Conservation (phyloP, 2,797 vertebrate species). For the Ambastaia sidthimunki region DNA sequence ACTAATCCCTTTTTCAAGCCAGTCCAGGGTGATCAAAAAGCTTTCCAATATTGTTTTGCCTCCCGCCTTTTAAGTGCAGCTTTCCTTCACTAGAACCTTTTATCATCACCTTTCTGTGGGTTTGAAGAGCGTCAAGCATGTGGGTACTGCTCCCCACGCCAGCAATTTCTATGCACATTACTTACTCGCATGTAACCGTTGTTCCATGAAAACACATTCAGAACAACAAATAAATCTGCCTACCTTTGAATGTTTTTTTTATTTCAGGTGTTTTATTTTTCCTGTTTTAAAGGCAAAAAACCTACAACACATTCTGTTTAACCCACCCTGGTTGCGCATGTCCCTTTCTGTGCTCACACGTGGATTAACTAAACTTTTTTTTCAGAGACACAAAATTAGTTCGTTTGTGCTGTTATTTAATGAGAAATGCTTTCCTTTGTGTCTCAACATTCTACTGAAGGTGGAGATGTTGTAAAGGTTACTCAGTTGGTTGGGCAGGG, state of each 20-base stretch:
- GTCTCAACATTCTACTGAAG: constrained; percentile 64
- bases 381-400: neutral
- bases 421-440: neutral
- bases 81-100: constrained; percentile 32
- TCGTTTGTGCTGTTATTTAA: constrained; percentile 22
- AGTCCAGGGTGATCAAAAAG: constrained; percentile 69
- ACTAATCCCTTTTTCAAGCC: constrained; percentile 75
- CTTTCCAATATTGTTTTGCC: constrained; percentile 60
- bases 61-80: constrained; percentile 20
- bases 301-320: constrained; percentile 61
- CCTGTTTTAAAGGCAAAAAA: neutral
- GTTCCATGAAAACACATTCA: constrained; percentile 14
- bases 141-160: constrained; percentile 49
- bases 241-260: neutral
- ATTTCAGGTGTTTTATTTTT: neutral
- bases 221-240: neutral
- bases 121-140: constrained; percentile 66
- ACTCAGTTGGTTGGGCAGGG: constrained; percentile 86
- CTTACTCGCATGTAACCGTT: neutral
- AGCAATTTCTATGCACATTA: neutral
- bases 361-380: constrained; percentile 74
- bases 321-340: constrained; percentile 85
- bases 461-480: constrained; percentile 90
- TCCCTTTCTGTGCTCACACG: constrained; percentile 69
- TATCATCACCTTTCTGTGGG: constrained; percentile 47